Conservation (phyloP, 2,797 vertebrate species). For the Delichon dasypus region DNA sequence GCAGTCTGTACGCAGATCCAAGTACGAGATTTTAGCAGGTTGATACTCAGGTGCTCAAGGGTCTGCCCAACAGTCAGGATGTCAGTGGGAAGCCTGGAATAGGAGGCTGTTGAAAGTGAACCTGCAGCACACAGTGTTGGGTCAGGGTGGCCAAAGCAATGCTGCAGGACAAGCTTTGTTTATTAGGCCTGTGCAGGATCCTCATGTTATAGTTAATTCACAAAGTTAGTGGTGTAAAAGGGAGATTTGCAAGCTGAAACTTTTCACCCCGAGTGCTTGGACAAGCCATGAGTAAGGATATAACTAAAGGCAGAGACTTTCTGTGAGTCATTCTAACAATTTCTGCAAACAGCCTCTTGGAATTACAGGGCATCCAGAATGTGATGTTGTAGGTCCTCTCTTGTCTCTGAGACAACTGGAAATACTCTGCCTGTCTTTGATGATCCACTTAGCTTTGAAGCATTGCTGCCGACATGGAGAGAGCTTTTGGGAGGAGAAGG, state of each 20-base stretch:
- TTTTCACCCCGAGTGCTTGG: background rate
- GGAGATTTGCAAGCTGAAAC: background rate
- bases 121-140: background rate
- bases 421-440: background rate
- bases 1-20: background rate
- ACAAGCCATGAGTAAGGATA: background rate
- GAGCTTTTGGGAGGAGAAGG: background rate
- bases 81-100: background rate
- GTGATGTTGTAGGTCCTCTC: background rate
- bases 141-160: background rate
- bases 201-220: background rate
- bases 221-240: background rate
- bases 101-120: background rate
- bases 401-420: background rate
- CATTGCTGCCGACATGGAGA: background rate
- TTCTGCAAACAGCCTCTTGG: background rate
- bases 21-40: background rate
- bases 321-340: background rate
- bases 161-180: background rate
- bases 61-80: background rate
- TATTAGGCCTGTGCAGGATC: background rate
- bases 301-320: background rate
- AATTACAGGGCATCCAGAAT: background rate
- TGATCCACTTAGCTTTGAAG: slow-evolving; percentile 20
- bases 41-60: background rate